phyloP scores from a whole-genome alignment of 2,888 invertebrate genomes.

The Saturnia japonica region DNA sequence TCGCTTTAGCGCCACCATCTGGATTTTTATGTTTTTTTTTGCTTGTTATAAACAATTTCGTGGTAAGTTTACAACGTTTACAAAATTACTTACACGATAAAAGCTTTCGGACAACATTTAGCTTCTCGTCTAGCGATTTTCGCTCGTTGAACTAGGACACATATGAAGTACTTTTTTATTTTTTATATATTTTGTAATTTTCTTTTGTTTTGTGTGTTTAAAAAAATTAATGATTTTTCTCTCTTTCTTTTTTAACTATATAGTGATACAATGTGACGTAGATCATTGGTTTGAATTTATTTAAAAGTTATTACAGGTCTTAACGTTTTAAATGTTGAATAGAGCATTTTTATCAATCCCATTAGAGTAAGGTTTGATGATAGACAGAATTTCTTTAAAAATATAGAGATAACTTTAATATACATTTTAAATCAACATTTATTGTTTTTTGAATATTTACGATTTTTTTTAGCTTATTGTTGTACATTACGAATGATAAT shows the following conservation, averaged over 20 bases:
- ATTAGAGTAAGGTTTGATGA: not conserved
- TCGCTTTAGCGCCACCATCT: slow-evolving; percentile 82
- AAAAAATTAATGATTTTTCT: too few species aligned
- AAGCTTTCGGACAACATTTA: slow-evolving; percentile 48
- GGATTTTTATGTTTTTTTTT: slow-evolving; percentile 81
- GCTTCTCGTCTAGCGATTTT: slow-evolving; percentile 41
- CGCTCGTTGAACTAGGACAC: slow-evolving; percentile 25
- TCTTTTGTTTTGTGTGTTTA: too few species aligned
- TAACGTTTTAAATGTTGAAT: not conserved
- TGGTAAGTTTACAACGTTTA: slow-evolving; percentile 76
- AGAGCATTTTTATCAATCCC: too few species aligned
- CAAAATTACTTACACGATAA: slow-evolving; percentile 70
- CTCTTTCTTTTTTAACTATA: too few species aligned
- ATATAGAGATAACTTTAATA: not conserved
- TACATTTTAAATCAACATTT: not conserved
- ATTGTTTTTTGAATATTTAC: slow-evolving; percentile 45
- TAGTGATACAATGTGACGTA: not conserved
- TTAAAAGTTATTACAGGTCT: not conserved
- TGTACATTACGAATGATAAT: slow-evolving; percentile 60
- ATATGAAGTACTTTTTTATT: slow-evolving; percentile 33
- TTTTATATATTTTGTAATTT: too few species aligned
- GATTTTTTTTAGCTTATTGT: not conserved
- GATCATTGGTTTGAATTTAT: not conserved
- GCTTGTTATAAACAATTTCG: slow-evolving; percentile 76
- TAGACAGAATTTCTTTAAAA: not conserved